Base-by-base conservation (phyloP, 2,888 invertebrate species). In the Oxytorus armatus region DNA sequence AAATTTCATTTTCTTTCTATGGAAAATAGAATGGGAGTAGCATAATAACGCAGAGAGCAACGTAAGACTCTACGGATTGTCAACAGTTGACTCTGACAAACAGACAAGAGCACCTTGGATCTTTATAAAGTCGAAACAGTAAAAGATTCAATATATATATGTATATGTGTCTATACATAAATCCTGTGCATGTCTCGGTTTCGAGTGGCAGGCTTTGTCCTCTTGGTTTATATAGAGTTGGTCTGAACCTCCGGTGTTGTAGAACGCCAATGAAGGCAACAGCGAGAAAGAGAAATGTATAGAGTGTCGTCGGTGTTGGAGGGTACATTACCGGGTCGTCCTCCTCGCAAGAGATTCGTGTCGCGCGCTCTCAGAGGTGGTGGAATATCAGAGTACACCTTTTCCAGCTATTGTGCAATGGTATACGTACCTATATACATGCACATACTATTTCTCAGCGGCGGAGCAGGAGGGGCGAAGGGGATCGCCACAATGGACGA, bases 341-440 rank as follows among this genome's bases (percentile, higher is more conserved):
- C 21, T 23, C 49, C 36, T 36, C 33, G 44, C 47, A 8, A 21
- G 14, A 33, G 49, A 7, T 51, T 25, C 23, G 39, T 69, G 39
- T 69, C 16, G 11, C 33, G 42, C 47, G 47, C 57, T 76, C 42
- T 83, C 82, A 81, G 89, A 88, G 85, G 86, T 86, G 88, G 87
- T 79, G 86, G 86, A 87, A 87, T 89, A 90, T 88, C 88, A 89
- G 87, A 87, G 87, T 89, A 88, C 89, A 88, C 88, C 88, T 89
- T 88, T 89, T 86, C 86, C 84, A 86, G 85, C 85, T 85, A 89
- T 88, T 87, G 88, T 89, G 63, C 75, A 76, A 36, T 11, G n/a
- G 16, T 18, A 11, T 25, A 33, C 69, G 53, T 59, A 47, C 39
- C 18, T 42, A 69, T 29, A 69, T 29, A 21, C 11, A 44, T 16